Percentiles rank a stretch among this genome's conserved stretches.
These are phyloP conservation scores for Drosophila niveifrons DNA, from an alignment of 2,888 invertebrate species.

Conservation along the genomic window DNA sequence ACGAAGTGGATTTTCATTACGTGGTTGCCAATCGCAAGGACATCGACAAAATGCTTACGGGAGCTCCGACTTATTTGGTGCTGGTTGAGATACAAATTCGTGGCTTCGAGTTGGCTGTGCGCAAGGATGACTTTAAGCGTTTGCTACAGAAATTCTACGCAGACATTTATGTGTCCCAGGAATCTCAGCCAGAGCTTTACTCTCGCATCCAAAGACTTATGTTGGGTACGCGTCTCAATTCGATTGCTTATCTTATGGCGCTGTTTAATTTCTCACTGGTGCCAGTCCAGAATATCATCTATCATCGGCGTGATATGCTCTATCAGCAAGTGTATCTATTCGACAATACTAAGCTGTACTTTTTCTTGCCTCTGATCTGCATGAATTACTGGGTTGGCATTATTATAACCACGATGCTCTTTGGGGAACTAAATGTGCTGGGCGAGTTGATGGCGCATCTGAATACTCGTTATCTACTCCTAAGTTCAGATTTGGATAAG, in stretches of 20 bases:
- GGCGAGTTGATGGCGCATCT: constrained; percentile 80
- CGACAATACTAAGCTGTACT: constrained; percentile 58
- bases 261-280: constrained; percentile 58
- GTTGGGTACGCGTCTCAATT: constrained; percentile 65
- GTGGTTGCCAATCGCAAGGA: constrained; percentile 58
- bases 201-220: constrained; percentile 65
- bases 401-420: constrained; percentile 65
- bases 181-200: constrained; percentile 44
- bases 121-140: constrained; percentile 58
- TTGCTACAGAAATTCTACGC: constrained; percentile 73
- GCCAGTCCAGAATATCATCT: constrained; percentile 64
- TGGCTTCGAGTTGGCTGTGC: constrained; percentile 65
- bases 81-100: constrained; percentile 72
- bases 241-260: constrained; percentile 66
- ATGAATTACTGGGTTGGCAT: constrained; percentile 67
- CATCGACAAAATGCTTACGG: constrained; percentile 73
- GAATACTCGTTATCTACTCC: constrained; percentile 72
- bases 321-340: constrained; percentile 73
- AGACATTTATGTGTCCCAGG: constrained; percentile 68
- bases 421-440: constrained; percentile 77
- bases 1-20: constrained; percentile 73
- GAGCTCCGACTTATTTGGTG: constrained; percentile 71
- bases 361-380: constrained; percentile 64
- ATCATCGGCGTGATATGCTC: constrained; percentile 67
- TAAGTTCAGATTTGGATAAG: constrained; percentile 63